A percentile compares a stretch with the other conserved stretches of the same genome.
phyloP scores from a whole-genome alignment of 2,113 vertebrate genomes.

The Neodon shergylaensis region DNA sequence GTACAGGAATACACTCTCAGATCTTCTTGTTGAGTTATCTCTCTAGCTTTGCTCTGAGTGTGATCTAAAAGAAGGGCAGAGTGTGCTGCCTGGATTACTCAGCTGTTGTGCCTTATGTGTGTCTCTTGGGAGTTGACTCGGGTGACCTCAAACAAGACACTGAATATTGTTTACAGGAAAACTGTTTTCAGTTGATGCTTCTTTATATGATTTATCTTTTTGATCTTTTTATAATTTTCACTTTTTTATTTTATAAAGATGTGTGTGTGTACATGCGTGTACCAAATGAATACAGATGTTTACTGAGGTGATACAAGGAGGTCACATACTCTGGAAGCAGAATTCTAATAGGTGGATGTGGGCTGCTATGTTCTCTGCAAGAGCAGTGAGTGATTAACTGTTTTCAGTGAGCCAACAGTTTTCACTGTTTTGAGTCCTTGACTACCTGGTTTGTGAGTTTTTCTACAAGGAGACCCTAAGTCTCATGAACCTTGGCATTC shows the following conservation, averaged over 20 bases:
- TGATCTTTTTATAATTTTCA: conserved; percentile 15
- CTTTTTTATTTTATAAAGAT: neutral
- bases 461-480: conserved; percentile 12
- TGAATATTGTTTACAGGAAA: conserved; percentile 65
- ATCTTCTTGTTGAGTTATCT: neutral
- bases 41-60: conserved; percentile 35
- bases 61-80: conserved; percentile 58
- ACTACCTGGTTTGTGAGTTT: neutral
- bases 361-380: neutral
- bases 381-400: neutral
- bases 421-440: neutral
- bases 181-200: conserved; percentile 50
- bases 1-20: neutral
- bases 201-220: conserved; percentile 36
- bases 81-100: conserved; percentile 29
- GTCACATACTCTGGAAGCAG: neutral
- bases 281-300: neutral
- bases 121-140: conserved; percentile 68
- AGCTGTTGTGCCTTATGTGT: conserved; percentile 9
- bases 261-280: neutral
- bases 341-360: neutral
- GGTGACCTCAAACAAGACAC: conserved; percentile 57
- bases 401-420: neutral
- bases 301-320: neutral
- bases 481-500: neutral